phyloP scores from a whole-genome alignment of 2,888 invertebrate species.

The Dimorphilus gyrociliatus region DNA sequence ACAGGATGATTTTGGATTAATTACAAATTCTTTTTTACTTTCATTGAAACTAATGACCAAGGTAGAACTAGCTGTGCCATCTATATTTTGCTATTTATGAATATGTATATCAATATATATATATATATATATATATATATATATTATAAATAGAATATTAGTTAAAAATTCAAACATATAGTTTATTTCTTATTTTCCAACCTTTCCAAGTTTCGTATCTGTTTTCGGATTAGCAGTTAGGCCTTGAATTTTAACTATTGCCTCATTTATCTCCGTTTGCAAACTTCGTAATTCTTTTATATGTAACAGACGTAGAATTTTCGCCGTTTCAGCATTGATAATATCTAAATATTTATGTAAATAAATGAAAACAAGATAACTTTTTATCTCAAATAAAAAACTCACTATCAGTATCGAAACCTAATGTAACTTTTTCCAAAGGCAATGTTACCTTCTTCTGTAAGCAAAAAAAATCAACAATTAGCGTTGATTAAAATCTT shows the following conservation, averaged over 20 bases:
- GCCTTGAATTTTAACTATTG: slow-evolving; percentile 74
- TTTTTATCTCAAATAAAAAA: slow-evolving; percentile 2
- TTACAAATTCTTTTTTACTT: no score
- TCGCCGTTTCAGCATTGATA: slow-evolving; percentile 42
- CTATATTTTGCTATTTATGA: no score
- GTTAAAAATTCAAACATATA: no score
- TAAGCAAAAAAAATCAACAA: slow-evolving; percentile 6
- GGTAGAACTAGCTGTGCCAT: no score
- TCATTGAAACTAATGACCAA: no score
- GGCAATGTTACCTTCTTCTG: slow-evolving; percentile 40
- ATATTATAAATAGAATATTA: no score
- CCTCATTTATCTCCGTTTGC: slow-evolving; percentile 83
- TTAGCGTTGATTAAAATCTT: background rate
- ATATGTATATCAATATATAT: no score
- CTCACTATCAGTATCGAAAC: slow-evolving; percentile 48
- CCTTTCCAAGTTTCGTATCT: slow-evolving; percentile 79
- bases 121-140: no score
- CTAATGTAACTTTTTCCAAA: slow-evolving; percentile 50
- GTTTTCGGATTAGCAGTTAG: slow-evolving; percentile 93
- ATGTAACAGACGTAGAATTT: slow-evolving; percentile 60
- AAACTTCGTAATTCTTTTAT: slow-evolving; percentile 66
- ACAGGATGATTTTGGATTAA: no score
- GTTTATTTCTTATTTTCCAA: slow-evolving; percentile 53
- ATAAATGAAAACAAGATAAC: slow-evolving; percentile 1
- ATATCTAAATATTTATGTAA: slow-evolving; percentile 18